These are phyloP conservation scores for Vanessa cardui DNA, from an alignment of 2,888 invertebrate genomes.

Conservation along the genomic window DNA sequence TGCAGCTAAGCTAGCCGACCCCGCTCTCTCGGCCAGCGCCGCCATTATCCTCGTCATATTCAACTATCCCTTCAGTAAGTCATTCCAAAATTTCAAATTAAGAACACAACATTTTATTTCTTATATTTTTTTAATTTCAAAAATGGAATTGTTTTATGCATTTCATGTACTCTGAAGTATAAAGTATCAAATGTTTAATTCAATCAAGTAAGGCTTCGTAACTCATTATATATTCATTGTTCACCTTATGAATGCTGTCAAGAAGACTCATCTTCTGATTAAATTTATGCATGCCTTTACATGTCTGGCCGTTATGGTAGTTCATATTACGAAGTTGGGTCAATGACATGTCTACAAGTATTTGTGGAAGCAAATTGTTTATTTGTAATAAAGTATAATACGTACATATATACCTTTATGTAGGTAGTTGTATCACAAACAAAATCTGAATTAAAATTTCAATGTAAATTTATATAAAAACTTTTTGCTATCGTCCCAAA, in stretches of 20 bases:
- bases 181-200: neutral
- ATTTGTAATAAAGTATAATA: neutral
- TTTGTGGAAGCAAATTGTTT: neutral
- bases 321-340: constrained; percentile 4
- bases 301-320: neutral
- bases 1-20: constrained; percentile 85
- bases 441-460: too few relatives aligned
- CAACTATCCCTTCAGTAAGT: constrained; percentile 90
- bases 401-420: neutral
- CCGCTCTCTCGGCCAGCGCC: constrained; percentile 89
- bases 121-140: too few relatives aligned
- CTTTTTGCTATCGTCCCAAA: too few relatives aligned
- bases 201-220: neutral
- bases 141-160: too few relatives aligned
- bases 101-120: neutral
- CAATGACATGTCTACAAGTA: constrained; percentile 17
- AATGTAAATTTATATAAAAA: too few relatives aligned
- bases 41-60: constrained; percentile 87
- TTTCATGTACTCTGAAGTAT: too few relatives aligned
- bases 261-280: constrained; percentile 16
- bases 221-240: constrained; percentile 9
- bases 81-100: neutral
- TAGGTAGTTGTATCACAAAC: too few relatives aligned
- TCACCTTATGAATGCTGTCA: constrained; percentile 4
- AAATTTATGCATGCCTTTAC: constrained; percentile 16